phyloP scores from a whole-genome alignment of 2,113 vertebrate species.

The Megaceryle maxima region DNA sequence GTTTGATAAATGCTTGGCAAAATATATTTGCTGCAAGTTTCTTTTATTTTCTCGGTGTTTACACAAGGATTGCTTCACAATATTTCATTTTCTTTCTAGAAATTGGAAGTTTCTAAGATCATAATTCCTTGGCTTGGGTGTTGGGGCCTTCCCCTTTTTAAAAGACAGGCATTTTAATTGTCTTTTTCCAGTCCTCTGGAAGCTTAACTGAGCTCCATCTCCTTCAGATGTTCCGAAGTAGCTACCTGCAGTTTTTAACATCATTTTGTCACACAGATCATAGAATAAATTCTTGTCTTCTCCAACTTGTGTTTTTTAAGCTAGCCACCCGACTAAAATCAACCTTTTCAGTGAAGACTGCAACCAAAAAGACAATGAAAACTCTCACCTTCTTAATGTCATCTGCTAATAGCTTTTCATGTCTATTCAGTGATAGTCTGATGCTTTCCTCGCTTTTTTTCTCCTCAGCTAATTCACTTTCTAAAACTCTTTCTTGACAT shows the following conservation, averaged over 20 bases:
- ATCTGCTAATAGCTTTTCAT: neutral
- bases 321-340: neutral
- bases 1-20: neutral
- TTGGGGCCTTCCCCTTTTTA: fast-evolving
- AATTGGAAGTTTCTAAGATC: neutral
- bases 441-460: neutral
- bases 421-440: neutral
- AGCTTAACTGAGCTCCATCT: neutral
- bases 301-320: neutral
- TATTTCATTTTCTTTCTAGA: neutral
- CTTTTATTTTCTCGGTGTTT: neutral
- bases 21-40: neutral
- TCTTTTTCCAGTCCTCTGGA: neutral
- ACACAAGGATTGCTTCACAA: neutral
- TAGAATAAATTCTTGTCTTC: neutral
- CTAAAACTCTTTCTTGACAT: neutral
- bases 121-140: neutral
- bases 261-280: neutral
- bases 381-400: neutral
- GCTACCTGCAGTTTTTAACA: neutral
- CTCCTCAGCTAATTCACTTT: neutral
- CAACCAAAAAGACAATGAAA: neutral
- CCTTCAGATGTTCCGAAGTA: neutral
- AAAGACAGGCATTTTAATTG: neutral
- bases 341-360: neutral